A percentile compares a stretch with the other conserved stretches of the same genome.
Evolutionary conservation across 2,888 invertebrate genomes (phyloP).

Genomic region (Rotaria macrura): DNA sequence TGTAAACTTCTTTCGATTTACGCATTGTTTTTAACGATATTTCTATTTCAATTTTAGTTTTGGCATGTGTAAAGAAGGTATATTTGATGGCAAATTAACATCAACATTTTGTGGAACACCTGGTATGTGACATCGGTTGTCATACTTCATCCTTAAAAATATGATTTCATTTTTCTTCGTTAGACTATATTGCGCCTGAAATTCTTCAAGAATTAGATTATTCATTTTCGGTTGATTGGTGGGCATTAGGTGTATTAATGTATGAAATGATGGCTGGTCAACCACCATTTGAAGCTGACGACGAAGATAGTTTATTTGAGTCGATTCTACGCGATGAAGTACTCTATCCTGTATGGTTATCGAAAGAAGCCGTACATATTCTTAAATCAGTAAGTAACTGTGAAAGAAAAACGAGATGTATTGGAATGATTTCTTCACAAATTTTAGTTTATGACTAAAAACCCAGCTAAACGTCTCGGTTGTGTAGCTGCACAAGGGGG

Average conservation of each 20-base stretch:
- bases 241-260: slow-evolving; percentile 93
- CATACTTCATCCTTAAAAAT: background rate
- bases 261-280: slow-evolving; percentile 99
- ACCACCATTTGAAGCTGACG: slow-evolving; percentile 97
- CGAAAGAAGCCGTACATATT: slow-evolving; percentile 77
- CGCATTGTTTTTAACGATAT: background rate
- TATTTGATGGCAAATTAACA: slow-evolving; percentile 71
- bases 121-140: background rate
- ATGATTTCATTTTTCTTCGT: background rate
- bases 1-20: no score
- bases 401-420: background rate
- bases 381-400: slow-evolving; percentile 63
- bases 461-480: slow-evolving; percentile 80
- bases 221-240: slow-evolving; percentile 59
- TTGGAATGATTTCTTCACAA: background rate
- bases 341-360: slow-evolving; percentile 89
- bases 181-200: slow-evolving; percentile 93
- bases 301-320: slow-evolving; percentile 97
- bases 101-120: slow-evolving; percentile 98
- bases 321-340: slow-evolving; percentile 96
- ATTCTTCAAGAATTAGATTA: slow-evolving; percentile 72
- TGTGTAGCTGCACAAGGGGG: slow-evolving; percentile 65
- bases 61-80: slow-evolving; percentile 97
- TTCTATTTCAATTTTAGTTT: slow-evolving; percentile 43
- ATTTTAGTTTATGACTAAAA: slow-evolving; percentile 84